Evolutionary conservation across 1,140 invertebrate species (phyloP), one percentile per base, ranked within the genome.

Genomic region (Drosophila bocqueti): DNA sequence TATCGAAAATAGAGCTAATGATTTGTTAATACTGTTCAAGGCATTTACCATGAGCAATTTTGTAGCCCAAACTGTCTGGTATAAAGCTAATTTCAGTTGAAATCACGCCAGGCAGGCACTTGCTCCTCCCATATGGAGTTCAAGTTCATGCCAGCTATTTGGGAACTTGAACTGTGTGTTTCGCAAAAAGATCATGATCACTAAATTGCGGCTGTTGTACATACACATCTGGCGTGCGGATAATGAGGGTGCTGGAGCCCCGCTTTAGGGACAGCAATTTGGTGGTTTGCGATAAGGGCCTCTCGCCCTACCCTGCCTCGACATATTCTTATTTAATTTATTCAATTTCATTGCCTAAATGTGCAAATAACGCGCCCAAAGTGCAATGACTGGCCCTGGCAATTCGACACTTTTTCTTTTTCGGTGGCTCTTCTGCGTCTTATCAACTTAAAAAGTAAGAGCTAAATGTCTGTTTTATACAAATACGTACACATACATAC

Each of bases 171-270:
- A 49, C 59, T 75, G 21, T 75, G 21, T 47, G 29, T 24, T 49
- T 49, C 21, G 46, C 21, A 8, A n/a, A 49, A 49, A 49, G 47
- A 64, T 64, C 50, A n/a, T 26, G 52, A 64, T 64, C 38, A 43
- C 24, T 24, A 29, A 64, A 65, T 66, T 49, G 18, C 13, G n/a
- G 4, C n/a, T 24, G 34, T 64, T 8, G 31, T 31, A 31, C 31
- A 31, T 15, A 55, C 21, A 38, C 16, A 9, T 55, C 21, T 62
- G 31, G 31, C 67, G 67, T 69, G 67, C 47, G 38, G 34, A 29
- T 69, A 69, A 69, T 69, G 67, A 69, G n/a, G 52, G 63, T 68
- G 66, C 50, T 69, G 65, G 65, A 59, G 24, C 26, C 15, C 8
- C 26, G 40, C 18, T 61, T 61, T 29, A 61, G 42, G 46, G 34